Evolutionary conservation across 2,113 vertebrate genomes (phyloP).

Genomic region (Nothocercus nigrocapillus): DNA sequence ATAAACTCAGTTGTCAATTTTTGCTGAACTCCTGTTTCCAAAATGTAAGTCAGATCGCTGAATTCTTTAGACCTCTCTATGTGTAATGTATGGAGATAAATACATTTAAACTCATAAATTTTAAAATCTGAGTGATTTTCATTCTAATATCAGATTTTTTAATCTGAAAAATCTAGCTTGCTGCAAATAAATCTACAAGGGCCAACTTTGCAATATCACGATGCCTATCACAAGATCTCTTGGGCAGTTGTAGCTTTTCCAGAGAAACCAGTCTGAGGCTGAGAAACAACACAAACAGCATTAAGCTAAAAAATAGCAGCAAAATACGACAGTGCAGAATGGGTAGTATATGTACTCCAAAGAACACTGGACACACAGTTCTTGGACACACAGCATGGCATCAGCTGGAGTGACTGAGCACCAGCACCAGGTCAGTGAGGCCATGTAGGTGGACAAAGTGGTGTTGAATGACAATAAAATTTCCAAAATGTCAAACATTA

Average conservation of each 20-base stretch:
- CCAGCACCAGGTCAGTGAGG: background rate
- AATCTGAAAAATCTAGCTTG: background rate
- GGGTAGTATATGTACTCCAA: background rate
- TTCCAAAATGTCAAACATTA: background rate
- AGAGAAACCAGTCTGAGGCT: background rate
- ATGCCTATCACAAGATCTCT: fast-evolving
- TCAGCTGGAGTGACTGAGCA: background rate
- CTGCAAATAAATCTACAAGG: background rate
- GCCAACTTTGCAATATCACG: background rate
- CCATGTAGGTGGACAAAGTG: background rate
- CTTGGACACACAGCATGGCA: too few relatives aligned
- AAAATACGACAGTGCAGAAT: background rate
- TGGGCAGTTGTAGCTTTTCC: background rate
- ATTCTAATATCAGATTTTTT: background rate
- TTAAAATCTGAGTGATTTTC: background rate
- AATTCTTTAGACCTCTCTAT: background rate
- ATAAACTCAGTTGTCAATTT: background rate
- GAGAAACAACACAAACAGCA: background rate
- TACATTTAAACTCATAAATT: background rate
- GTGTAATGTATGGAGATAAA: fast-evolving
- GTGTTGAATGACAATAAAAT: background rate
- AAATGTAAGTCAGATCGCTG: background rate
- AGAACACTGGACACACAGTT: background rate
- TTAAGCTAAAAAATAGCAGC: too few relatives aligned
- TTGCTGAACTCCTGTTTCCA: background rate